These are phyloP conservation scores for Odontamblyopus rebecca DNA, from an alignment of 2,797 vertebrate species.

Conservation along the genomic window DNA sequence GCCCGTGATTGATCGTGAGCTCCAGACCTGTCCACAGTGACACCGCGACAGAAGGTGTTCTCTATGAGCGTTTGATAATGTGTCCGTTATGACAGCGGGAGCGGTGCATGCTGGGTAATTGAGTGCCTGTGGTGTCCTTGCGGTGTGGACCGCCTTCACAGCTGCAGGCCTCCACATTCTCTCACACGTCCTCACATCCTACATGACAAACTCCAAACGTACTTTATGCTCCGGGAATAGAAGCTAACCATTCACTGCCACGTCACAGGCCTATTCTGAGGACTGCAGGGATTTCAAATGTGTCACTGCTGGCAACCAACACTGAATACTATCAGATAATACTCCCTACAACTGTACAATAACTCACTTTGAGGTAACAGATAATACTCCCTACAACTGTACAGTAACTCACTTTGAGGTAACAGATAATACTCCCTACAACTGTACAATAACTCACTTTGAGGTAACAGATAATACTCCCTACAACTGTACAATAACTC, in stretches of 20 bases:
- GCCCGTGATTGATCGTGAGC: constrained; percentile 71
- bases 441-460: no score
- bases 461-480: no score
- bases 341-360: no score
- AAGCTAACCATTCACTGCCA: background rate
- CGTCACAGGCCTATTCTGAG: background rate
- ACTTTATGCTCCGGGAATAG: constrained; percentile 9
- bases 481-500: no score
- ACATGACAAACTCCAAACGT: constrained; percentile 24
- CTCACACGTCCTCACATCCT: constrained; percentile 23
- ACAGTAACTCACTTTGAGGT: no score
- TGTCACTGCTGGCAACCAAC: background rate
- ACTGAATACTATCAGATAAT: no score
- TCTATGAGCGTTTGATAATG: constrained; percentile 61
- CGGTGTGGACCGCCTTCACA: constrained; percentile 42
- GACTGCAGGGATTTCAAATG: background rate
- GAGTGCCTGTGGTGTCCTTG: constrained; percentile 63
- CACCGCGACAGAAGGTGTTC: constrained; percentile 54
- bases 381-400: no score
- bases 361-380: no score
- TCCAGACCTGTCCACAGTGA: constrained; percentile 53
- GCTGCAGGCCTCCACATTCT: constrained; percentile 19
- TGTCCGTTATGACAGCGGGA: constrained; percentile 50
- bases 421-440: no score
- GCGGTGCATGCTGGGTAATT: constrained; percentile 51